Percentiles rank a stretch among this genome's conserved stretches.
These are phyloP conservation scores for Aphidius colemani DNA, from an alignment of 2,888 invertebrate genomes.

Conservation along the genomic window DNA sequence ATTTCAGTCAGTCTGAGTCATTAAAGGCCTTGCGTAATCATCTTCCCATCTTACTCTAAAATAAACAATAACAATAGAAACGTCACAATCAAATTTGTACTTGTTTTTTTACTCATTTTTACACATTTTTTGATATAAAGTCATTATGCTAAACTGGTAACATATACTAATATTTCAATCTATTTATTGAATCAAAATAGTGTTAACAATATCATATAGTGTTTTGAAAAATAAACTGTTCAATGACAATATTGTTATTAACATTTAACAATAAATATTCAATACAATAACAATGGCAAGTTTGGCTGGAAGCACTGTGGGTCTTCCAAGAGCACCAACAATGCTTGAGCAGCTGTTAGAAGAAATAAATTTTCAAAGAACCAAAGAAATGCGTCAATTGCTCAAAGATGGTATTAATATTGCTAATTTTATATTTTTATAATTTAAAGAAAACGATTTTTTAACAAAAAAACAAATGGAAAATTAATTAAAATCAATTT, in stretches of 20 bases:
- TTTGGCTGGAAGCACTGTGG: slow-evolving; percentile 49
- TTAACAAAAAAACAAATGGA: not conserved
- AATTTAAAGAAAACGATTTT: not conserved
- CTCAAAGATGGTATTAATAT: slow-evolving; percentile 77
- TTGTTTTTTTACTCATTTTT: no score
- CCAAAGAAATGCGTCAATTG: slow-evolving; percentile 87
- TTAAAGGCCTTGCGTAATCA: no score
- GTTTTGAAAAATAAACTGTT: no score
- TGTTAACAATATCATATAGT: not conserved
- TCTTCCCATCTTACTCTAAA: no score
- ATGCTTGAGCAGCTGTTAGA: slow-evolving; percentile 85
- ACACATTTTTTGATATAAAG: no score
- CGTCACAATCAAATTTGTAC: no score
- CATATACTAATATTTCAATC: not conserved
- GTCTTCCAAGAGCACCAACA: slow-evolving; percentile 65
- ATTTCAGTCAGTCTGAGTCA: no score
- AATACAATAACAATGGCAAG: slow-evolving; percentile 46
- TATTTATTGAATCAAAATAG: not conserved
- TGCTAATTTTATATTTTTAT: not conserved
- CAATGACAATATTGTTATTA: not conserved
- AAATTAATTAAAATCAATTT: no score
- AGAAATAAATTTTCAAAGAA: slow-evolving; percentile 90
- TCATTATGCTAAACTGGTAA: no score
- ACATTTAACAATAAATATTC: no score
- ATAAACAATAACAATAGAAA: no score